phyloP scores from a whole-genome alignment of 2,797 vertebrate genomes.

The Amblyraja radiata region DNA sequence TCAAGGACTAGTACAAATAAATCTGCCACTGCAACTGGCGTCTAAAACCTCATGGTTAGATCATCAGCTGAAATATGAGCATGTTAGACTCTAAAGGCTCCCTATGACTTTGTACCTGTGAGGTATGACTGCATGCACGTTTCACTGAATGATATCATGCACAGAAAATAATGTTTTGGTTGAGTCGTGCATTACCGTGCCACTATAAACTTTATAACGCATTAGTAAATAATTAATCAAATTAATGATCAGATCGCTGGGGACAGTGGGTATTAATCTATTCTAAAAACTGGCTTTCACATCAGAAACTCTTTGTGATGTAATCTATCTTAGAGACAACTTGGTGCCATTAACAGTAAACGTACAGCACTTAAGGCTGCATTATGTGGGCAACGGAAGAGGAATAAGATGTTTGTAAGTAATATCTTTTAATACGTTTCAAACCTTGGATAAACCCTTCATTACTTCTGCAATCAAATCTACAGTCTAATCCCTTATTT shows the following conservation, averaged over 20 bases:
- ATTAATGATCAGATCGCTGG: neutral
- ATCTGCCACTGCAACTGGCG: neutral
- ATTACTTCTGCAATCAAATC: slow-evolving; percentile 12
- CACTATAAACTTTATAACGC: slow-evolving; percentile 26
- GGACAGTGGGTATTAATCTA: slow-evolving; percentile 15
- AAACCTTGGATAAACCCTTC: slow-evolving; percentile 8
- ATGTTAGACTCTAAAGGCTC: too few species aligned
- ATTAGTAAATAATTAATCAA: slow-evolving; percentile 29
- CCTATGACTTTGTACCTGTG: neutral
- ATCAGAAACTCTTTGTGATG: slow-evolving; percentile 6
- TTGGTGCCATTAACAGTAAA: slow-evolving; percentile 31
- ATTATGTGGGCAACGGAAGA: neutral
- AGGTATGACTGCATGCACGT: neutral
- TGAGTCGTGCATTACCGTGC: neutral
- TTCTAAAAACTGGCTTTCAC: neutral
- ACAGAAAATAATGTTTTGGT: neutral
- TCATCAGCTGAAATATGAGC: neutral
- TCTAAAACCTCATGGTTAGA: neutral
- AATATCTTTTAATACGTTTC: slow-evolving; percentile 1
- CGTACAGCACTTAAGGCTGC: slow-evolving; percentile 32
- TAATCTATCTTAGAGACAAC: slow-evolving; percentile 11
- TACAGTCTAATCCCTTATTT: neutral
- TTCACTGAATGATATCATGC: neutral
- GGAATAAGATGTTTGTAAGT: slow-evolving; percentile 13
- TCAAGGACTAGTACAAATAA: neutral